Conservation (phyloP, 2,113 vertebrate species). For the Boleophthalmus pectinirostris region DNA sequence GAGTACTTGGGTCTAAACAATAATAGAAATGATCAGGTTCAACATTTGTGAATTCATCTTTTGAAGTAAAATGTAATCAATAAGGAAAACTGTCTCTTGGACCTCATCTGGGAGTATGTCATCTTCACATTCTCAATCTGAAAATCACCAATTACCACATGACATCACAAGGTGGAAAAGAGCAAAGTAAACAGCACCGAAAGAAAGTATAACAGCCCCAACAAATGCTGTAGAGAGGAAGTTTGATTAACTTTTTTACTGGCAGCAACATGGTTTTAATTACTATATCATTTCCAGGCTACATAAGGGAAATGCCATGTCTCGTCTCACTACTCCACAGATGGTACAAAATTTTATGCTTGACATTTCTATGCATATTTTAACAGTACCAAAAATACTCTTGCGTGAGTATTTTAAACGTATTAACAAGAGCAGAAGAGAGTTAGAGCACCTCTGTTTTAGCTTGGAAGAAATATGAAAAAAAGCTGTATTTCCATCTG, state of each 20-base stretch:
- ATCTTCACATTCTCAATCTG: no score
- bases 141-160: no score
- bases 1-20: no score
- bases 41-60: no score
- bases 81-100: no score
- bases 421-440: not conserved
- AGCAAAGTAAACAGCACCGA: not conserved
- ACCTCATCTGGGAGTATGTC: no score
- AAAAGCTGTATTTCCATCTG: not conserved
- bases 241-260: not conserved
- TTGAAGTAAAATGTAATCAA: no score
- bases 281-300: not conserved
- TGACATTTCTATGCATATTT: not conserved
- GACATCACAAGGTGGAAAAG: no score
- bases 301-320: constrained; percentile 1
- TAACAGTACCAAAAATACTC: not conserved
- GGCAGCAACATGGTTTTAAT: constrained; percentile 1
- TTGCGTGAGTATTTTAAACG: not conserved
- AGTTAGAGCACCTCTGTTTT: not conserved
- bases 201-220: not conserved
- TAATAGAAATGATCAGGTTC: no score
- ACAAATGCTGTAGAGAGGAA: not conserved
- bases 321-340: constrained; percentile 3
- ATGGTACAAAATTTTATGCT: not conserved
- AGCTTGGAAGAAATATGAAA: not conserved